Evolutionary conservation across 2,888 invertebrate genomes (phyloP), one percentile per base, ranked within the genome.

Genomic region (Diachrysia chrysitis): DNA sequence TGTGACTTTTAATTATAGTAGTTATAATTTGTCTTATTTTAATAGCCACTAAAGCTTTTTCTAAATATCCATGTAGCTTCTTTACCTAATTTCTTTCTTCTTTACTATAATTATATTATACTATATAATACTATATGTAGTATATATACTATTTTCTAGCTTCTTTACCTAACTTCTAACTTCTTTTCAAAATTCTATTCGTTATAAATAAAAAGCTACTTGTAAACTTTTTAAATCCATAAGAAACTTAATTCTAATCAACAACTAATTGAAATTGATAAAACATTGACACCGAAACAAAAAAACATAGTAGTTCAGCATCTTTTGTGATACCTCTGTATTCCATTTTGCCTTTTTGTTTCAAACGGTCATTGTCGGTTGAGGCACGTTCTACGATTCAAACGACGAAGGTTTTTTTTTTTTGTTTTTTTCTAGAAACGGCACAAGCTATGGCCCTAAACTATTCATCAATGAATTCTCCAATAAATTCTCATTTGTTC

Each of bases 401-500:
- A 37, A 37, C 37, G 42, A n/a, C 42, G 5, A n/a, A n/a, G n/a
- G n/a, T n/a, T n/a, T n/a, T n/a, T n/a, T n/a, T n/a, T n/a, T n/a
- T n/a, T n/a, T n/a, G 42, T 42, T 42, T 42, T 42, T 42, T 14
- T 42, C n/a, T n/a, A n/a, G n/a, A 5, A n/a, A 16, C n/a, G 1
- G 42, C 4, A 42, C n/a, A 42, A 42, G 7, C 42, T 42, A 3
- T n/a, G n/a, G 42, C 42, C n/a, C 1, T n/a, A 7, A 42, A 42
- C 42, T 42, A 42, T 42, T 42, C n/a, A 42, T 51, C 32, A 56
- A 56, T 56, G 19, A 32, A 10, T 32, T n/a, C 4, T 56, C 25
- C 3, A 0, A 56, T 32, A 51, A 51, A 51, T 51, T 63, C 46
- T 63, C 23, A 51, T 46, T 35, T 64, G n/a, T 25, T 25, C 46